These are phyloP conservation scores for Capromys pilorides DNA, from an alignment of 2,797 vertebrate species.

Conservation along the genomic window DNA sequence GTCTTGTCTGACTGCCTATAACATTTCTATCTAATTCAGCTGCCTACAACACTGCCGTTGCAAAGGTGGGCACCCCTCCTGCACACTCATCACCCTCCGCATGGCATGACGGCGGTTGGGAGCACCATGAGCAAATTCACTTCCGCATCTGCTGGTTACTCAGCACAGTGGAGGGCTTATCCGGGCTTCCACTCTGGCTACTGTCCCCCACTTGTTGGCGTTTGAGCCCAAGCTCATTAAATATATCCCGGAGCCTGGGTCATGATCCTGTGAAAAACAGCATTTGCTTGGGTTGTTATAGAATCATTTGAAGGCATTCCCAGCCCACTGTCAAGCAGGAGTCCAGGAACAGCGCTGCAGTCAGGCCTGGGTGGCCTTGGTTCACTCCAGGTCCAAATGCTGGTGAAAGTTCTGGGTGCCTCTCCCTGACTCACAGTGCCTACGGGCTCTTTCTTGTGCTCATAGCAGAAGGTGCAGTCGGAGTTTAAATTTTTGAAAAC, in stretches of 20 bases:
- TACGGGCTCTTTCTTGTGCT: neutral
- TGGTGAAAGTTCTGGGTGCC: neutral
- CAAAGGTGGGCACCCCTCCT: neutral
- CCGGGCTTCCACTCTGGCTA: neutral
- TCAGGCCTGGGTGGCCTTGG: neutral
- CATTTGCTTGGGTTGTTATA: slow-evolving; percentile 39
- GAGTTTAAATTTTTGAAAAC: neutral
- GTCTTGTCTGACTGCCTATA: too few relatives aligned
- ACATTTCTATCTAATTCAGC: too few relatives aligned
- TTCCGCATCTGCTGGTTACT: neutral
- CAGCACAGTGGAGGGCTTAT: neutral
- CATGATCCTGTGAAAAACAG: neutral
- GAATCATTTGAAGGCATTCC: slow-evolving; percentile 42
- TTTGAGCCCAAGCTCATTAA: slow-evolving; percentile 22
- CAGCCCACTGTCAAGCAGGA: neutral
- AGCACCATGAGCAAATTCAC: neutral
- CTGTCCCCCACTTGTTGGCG: slow-evolving; percentile 7
- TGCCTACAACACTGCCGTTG: too few relatives aligned
- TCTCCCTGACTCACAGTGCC: neutral
- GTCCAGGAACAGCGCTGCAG: neutral
- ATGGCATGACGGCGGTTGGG: neutral
- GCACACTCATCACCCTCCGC: neutral
- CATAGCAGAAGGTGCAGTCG: neutral
- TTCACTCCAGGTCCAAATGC: too few relatives aligned
- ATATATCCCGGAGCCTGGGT: neutral